Evolutionary conservation across 2,888 invertebrate species (phyloP).

Genomic region (Odontocerum albicorne): DNA sequence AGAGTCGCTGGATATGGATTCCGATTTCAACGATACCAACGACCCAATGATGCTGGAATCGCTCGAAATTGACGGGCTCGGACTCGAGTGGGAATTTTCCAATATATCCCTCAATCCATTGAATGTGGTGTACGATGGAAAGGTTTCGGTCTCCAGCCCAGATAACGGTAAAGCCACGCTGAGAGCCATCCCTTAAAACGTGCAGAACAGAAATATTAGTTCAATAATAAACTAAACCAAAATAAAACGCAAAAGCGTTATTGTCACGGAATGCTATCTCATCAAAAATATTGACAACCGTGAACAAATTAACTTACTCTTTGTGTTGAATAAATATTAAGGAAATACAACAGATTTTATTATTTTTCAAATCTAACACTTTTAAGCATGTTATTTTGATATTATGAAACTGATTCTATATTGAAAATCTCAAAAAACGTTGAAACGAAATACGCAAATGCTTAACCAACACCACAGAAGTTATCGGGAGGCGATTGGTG

Average conservation of each 20-base stretch:
- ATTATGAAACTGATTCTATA: constrained; percentile 7
- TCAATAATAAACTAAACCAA: constrained; percentile 1
- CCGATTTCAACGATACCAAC: constrained; percentile 57
- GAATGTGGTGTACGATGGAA: constrained; percentile 54
- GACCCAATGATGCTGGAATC: constrained; percentile 66
- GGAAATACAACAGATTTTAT: too few relatives aligned
- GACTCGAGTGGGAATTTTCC: constrained; percentile 50
- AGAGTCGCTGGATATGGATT: constrained; percentile 52
- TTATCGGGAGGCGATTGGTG: constrained; percentile 6
- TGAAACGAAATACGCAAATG: constrained; percentile 5
- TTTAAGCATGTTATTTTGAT: not conserved
- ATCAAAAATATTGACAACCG: constrained; percentile 28
- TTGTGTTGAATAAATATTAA: too few relatives aligned
- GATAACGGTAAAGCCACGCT: constrained; percentile 62
- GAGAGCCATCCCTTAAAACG: constrained; percentile 60
- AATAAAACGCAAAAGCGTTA: constrained; percentile 15
- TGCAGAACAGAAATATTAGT: constrained; percentile 11
- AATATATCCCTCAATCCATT: constrained; percentile 45
- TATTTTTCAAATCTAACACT: not conserved
- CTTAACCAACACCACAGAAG: constrained; percentile 1
- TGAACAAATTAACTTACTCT: not conserved
- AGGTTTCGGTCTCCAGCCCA: constrained; percentile 58
- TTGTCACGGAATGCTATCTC: constrained; percentile 21
- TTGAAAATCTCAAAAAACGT: constrained; percentile 8
- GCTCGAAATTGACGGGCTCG: constrained; percentile 60